Evolutionary conservation across 2,888 invertebrate species (phyloP).

Genomic region (Agrypnus murinus): DNA sequence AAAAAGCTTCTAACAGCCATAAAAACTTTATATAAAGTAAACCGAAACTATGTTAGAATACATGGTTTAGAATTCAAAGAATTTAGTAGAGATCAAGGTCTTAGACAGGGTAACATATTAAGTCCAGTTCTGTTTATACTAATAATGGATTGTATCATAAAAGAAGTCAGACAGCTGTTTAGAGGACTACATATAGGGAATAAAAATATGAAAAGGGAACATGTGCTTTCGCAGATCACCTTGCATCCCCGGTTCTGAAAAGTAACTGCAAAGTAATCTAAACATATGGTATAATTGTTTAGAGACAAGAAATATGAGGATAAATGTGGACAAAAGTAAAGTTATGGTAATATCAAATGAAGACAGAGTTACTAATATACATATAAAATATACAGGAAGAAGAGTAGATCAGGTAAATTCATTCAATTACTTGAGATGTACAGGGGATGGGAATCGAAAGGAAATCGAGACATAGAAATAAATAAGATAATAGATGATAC

Average conservation of each 20-base stretch:
- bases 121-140: background rate
- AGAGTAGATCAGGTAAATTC: background rate
- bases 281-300: background rate
- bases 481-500: too few relatives aligned
- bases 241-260: background rate
- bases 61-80: background rate
- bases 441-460: background rate
- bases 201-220: background rate
- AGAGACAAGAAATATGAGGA: background rate
- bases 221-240: background rate
- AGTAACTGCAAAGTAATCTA: background rate
- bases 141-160: background rate
- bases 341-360: background rate
- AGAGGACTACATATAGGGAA: background rate
- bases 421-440: background rate
- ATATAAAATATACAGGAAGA: background rate
- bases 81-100: background rate
- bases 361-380: too few relatives aligned
- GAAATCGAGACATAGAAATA: background rate
- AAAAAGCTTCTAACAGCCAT: background rate
- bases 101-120: background rate
- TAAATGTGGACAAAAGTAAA: background rate
- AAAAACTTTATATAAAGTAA: background rate
- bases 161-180: background rate
- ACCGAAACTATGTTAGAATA: background rate